phyloP scores from a whole-genome alignment of 2,113 vertebrate species.

The Eurypyga helias region DNA sequence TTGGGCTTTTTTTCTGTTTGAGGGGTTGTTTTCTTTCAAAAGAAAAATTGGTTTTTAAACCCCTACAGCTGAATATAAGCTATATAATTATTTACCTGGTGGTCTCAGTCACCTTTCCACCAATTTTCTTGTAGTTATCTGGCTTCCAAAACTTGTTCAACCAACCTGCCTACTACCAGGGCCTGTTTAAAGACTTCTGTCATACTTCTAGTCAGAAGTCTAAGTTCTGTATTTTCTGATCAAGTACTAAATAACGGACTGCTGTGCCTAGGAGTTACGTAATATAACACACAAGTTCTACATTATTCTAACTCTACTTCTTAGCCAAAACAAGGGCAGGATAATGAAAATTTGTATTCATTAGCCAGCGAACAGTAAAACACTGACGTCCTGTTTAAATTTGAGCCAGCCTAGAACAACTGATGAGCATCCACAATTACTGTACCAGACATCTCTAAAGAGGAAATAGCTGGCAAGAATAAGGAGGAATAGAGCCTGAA shows the following conservation, averaged over 20 bases:
- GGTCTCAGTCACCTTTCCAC: neutral
- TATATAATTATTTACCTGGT: neutral
- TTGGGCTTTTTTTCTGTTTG: neutral
- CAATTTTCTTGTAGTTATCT: neutral
- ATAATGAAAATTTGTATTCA: neutral
- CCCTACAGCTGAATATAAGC: neutral
- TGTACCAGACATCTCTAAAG: neutral
- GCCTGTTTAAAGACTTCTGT: neutral
- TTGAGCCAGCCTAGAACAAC: neutral
- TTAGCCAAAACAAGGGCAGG: neutral
- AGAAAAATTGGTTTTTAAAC: neutral
- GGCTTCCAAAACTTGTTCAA: neutral
- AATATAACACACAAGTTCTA: neutral
- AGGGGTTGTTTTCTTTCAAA: accelerated
- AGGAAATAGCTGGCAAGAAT: neutral
- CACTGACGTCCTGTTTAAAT: neutral
- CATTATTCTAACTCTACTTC: neutral
- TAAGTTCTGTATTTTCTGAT: neutral
- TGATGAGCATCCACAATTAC: neutral
- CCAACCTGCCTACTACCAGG: neutral
- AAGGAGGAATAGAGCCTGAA: neutral
- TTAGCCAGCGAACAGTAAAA: neutral
- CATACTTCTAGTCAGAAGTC: neutral
- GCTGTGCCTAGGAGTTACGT: accelerated
- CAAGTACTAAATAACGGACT: neutral